A percentile compares a stretch with the other conserved stretches of the same genome.
Evolutionary conservation across 2,113 vertebrate species (phyloP).

Genomic region (Gymnogyps californianus): DNA sequence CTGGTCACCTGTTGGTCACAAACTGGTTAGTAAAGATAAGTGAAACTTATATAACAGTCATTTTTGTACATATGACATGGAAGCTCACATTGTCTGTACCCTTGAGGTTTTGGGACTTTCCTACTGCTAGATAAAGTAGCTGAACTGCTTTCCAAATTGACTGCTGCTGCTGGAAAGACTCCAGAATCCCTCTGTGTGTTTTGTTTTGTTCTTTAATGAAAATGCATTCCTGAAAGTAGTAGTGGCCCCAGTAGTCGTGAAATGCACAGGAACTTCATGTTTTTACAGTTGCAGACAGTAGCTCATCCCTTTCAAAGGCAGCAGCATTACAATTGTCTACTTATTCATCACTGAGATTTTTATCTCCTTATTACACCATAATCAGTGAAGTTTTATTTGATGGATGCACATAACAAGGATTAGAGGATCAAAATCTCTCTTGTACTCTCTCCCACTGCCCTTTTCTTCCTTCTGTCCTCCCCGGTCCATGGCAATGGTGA

Average conservation of each 20-base stretch:
- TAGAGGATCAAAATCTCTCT: neutral
- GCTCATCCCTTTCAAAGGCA: neutral
- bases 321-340: neutral
- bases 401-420: neutral
- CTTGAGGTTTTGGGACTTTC: neutral
- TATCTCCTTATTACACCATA: neutral
- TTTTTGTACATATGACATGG: neutral
- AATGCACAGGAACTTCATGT: neutral
- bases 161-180: neutral
- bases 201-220: neutral
- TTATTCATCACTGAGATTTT: neutral
- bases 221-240: neutral
- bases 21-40: slow-evolving; percentile 74
- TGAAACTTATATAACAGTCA: neutral
- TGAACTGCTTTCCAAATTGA: neutral
- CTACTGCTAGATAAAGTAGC: neutral
- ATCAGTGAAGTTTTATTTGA: neutral
- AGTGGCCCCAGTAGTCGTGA: neutral
- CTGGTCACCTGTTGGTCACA: slow-evolving; percentile 78
- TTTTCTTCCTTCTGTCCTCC: neutral
- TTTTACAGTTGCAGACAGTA: slow-evolving; percentile 10
- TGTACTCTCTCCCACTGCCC: neutral
- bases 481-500: fast-evolving
- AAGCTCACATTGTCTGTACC: neutral
- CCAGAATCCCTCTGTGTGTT: neutral